Evolutionary conservation across 2,797 vertebrate genomes (phyloP).

Genomic region (Pyrocephalus nanus): DNA sequence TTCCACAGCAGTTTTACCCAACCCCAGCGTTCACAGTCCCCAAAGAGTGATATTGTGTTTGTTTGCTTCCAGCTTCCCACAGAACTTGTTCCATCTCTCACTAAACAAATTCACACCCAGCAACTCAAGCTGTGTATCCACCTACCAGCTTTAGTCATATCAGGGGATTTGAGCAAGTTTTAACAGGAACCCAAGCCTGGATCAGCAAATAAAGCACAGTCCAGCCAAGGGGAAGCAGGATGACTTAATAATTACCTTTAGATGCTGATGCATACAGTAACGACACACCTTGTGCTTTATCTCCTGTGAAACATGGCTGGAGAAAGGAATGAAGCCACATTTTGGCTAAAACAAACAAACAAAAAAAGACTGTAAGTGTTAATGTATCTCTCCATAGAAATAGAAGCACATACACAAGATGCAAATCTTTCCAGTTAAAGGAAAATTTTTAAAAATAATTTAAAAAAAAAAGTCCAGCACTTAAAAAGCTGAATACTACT

Average conservation of each 20-base stretch:
- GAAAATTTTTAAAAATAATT: neutral
- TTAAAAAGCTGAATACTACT: neutral
- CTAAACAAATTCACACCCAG: slow-evolving; percentile 31
- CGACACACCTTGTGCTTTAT: slow-evolving; percentile 93
- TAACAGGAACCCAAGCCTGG: neutral
- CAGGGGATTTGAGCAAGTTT: slow-evolving; percentile 10
- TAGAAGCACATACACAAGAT: neutral
- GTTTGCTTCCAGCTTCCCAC: slow-evolving; percentile 34
- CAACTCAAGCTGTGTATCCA: neutral
- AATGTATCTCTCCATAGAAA: neutral
- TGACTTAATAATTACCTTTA: slow-evolving; percentile 85
- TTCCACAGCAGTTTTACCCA: neutral
- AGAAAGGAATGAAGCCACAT: slow-evolving; percentile 94
- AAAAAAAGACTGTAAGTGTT: neutral
- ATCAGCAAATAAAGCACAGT: neutral
- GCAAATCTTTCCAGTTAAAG: neutral
- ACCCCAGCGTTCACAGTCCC: neutral
- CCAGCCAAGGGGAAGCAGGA: neutral
- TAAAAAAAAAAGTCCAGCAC: neutral
- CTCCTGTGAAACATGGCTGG: slow-evolving; percentile 89
- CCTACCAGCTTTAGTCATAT: neutral
- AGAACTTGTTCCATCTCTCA: slow-evolving; percentile 26
- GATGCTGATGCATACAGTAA: slow-evolving; percentile 98
- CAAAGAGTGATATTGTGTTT: neutral
- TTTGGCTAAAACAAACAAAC: slow-evolving; percentile 86